A percentile compares a stretch with the other conserved stretches of the same genome.
These are phyloP conservation scores for Trachythela sp. DNA, from an alignment of 64 coral and sea anemone species.

Conservation along the genomic window DNA sequence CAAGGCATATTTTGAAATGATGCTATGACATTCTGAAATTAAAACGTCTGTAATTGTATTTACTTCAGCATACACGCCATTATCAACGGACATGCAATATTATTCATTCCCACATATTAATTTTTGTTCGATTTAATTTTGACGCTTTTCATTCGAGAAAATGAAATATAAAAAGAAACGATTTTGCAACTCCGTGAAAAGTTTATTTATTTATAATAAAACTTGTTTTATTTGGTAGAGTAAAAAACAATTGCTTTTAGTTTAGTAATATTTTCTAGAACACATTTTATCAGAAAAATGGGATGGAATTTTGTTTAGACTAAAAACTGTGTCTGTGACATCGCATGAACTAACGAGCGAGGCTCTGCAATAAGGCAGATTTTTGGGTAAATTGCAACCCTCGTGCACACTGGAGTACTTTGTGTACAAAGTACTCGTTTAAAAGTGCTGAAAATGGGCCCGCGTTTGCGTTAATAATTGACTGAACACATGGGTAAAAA, in stretches of 20 bases:
- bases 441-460: too few species aligned
- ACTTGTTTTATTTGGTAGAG: neutral
- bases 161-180: neutral
- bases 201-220: neutral
- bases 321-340: too few species aligned
- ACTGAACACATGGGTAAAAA: too few species aligned
- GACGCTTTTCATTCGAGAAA: neutral
- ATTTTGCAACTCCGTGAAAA: neutral
- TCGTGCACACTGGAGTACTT: too few species aligned
- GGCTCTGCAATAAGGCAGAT: too few species aligned
- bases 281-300: too few species aligned
- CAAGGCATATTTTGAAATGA: neutral
- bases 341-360: too few species aligned
- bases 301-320: too few species aligned
- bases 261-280: neutral
- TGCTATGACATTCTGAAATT: constrained; percentile 13
- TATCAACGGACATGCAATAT: neutral
- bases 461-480: too few species aligned
- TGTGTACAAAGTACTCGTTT: too few species aligned
- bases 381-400: too few species aligned
- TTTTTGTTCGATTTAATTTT: neutral
- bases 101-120: neutral
- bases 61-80: neutral
- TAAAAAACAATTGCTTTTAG: neutral
- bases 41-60: neutral